phyloP scores from a whole-genome alignment of 53 echinoderm and acorn worm genomes.

The Paracentrotus lividus region DNA sequence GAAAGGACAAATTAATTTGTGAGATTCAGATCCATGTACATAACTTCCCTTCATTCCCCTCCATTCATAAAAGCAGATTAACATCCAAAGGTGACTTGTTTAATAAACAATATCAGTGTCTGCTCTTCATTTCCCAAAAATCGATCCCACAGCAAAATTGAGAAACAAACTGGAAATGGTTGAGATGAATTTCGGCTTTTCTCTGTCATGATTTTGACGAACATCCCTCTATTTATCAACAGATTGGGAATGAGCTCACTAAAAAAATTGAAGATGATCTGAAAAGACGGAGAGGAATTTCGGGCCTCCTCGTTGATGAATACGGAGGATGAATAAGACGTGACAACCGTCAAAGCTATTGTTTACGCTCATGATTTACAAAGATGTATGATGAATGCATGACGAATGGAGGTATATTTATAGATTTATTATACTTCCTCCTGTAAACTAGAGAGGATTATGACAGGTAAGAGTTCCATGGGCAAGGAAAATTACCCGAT shows the following conservation, averaged over 20 bases:
- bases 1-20: background rate
- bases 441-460: background rate
- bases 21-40: no score
- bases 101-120: background rate
- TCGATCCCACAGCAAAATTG: background rate
- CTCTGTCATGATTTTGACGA: background rate
- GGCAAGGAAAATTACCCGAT: background rate
- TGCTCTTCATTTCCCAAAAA: background rate
- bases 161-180: background rate
- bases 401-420: constrained; percentile 27
- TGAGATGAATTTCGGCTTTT: constrained; percentile 4
- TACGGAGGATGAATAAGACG: background rate
- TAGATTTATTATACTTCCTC: background rate
- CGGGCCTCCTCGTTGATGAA: background rate
- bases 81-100: background rate
- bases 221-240: constrained; percentile 20
- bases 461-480: background rate
- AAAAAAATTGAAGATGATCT: background rate
- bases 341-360: background rate
- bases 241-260: background rate
- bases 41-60: background rate
- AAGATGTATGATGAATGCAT: constrained; percentile 30
- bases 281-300: background rate
- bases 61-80: background rate
- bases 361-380: background rate